These are phyloP conservation scores for Chinchilla lanigera DNA, from an alignment of 2,113 vertebrate species.

Conservation along the genomic window DNA sequence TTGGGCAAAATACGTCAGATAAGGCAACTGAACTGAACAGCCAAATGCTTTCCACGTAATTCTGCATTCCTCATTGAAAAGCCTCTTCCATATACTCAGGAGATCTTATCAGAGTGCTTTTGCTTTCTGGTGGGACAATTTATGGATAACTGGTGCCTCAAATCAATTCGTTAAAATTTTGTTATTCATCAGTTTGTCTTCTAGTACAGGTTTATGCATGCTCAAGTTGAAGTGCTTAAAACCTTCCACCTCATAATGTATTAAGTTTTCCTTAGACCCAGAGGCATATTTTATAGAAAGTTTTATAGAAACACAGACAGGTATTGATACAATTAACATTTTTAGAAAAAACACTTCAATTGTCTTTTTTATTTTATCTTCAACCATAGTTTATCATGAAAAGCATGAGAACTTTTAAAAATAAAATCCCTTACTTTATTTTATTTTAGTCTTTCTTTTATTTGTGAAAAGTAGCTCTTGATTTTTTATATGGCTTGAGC, in stretches of 20 bases:
- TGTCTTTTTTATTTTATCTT: neutral
- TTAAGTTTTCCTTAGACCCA: neutral
- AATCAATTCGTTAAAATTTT: neutral
- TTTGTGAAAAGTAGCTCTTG: neutral
- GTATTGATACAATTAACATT: neutral
- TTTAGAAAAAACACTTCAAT: neutral
- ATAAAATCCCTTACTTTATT: neutral
- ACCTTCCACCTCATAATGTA: neutral
- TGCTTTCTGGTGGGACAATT: neutral
- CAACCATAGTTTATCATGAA: neutral
- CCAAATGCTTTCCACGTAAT: neutral
- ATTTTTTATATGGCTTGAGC: neutral
- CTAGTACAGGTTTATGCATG: neutral
- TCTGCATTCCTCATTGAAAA: neutral
- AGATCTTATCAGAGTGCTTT: neutral
- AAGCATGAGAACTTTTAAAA: neutral
- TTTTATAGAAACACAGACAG: neutral
- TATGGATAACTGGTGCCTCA: neutral
- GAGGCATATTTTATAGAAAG: neutral
- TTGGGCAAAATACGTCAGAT: too few species aligned
- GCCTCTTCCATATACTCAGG: rapidly evolving
- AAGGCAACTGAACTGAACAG: too few species aligned
- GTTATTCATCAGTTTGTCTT: neutral
- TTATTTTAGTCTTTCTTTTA: neutral
- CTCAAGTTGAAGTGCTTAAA: neutral